Percentiles rank a stretch among this genome's conserved stretches.
These are phyloP conservation scores for Anneissia japonica DNA, from an alignment of 35 echinoderm and acorn worm genomes.

Conservation along the genomic window DNA sequence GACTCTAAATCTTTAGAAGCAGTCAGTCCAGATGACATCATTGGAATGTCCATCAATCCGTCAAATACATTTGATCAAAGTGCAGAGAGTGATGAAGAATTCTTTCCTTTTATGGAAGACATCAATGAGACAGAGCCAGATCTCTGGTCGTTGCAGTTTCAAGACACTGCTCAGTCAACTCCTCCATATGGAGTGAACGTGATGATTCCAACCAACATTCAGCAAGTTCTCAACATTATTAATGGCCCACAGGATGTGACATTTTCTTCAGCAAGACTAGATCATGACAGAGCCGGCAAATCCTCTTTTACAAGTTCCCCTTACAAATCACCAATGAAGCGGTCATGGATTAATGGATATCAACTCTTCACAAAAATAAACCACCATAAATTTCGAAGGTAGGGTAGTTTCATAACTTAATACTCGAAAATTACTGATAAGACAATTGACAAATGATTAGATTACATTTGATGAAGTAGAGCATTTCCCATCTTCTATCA, in stretches of 20 bases:
- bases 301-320: not conserved
- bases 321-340: not conserved
- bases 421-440: too few relatives aligned
- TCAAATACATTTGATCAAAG: not conserved
- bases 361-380: conserved; percentile 52
- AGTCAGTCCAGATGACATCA: not conserved
- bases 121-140: not conserved
- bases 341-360: conserved; percentile 45
- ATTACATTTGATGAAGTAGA: too few relatives aligned
- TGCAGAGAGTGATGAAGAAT: not conserved
- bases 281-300: too few relatives aligned
- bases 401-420: too few relatives aligned
- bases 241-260: not conserved
- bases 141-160: not conserved
- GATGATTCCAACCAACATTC: not conserved
- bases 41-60: not conserved
- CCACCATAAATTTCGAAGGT: conserved; percentile 22
- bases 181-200: not conserved
- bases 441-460: too few relatives aligned
- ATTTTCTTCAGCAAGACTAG: too few relatives aligned
- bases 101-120: not conserved
- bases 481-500: too few relatives aligned
- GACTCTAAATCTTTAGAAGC: not conserved
- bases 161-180: not conserved
- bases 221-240: not conserved